Evolutionary conservation across 2,797 vertebrate species (phyloP), one percentile per base, ranked within the genome.

Genomic region (Telmatherina bonti): DNA sequence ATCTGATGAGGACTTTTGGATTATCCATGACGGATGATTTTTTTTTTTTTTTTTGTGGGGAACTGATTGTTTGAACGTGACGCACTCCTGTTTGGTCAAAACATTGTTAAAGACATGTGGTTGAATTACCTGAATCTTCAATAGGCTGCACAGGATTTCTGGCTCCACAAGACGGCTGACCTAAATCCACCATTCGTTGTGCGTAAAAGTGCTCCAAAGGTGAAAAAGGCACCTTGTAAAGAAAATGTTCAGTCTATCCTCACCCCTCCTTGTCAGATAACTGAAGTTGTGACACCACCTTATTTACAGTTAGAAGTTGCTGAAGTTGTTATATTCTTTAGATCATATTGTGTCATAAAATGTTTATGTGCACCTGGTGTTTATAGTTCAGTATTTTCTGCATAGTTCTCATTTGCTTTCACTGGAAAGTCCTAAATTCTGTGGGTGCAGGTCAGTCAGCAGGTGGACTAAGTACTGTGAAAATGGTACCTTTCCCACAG

Each of bases 131-230:
- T 60, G 20, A 45, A 68, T 84, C 45, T 62, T 65, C 47, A 67
- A 33, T 11, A 38, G 36, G 36, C 16, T 62, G 52, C 74, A 64
- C 64, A 57, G 55, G 53, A 71, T 75, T 67, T 80, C 74, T 77
- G 65, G 72, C 75, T 79, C 72, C 77, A 78, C 70, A 66, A 87
- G 70, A 76, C 69, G 77, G 67, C 81, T 90, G 85, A 89, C 81
- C 85, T 78, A 81, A 79, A 90, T 86, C 65, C 67, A 63, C 56
- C 54, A 26, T 12, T 70, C 53, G 5, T 38, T 81, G 82, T 78
- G 84, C 69, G 73, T 85, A 87, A 92, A 91, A 89, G 84, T 86
- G 67, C 70, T 69, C 11, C 2, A 41, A 81, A 74, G 63, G 67
- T 64, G 63, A 35, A 65, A 51, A 69, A 74, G 67, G 62, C 62